These are phyloP conservation scores for Melolontha melolontha DNA, from an alignment of 2,888 invertebrate species.

Conservation along the genomic window DNA sequence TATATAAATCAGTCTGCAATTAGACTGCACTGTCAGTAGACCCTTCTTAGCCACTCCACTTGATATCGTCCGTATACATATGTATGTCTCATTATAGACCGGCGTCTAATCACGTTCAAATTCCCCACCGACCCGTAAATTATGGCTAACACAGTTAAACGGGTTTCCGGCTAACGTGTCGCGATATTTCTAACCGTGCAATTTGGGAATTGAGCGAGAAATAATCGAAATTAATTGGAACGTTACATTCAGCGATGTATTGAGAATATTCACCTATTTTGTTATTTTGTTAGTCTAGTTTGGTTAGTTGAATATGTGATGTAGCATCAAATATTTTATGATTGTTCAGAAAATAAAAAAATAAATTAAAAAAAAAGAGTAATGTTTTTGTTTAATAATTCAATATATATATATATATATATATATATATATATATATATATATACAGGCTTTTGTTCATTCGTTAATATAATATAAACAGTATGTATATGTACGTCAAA, in stretches of 20 bases:
- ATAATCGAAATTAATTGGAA: slow-evolving; percentile 37
- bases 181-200: slow-evolving; percentile 32
- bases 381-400: too few relatives aligned
- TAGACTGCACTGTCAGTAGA: slow-evolving; percentile 54
- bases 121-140: slow-evolving; percentile 49
- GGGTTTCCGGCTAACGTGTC: slow-evolving; percentile 29
- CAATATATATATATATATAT: too few relatives aligned
- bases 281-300: too few relatives aligned
- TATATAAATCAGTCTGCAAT: slow-evolving; percentile 54
- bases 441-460: too few relatives aligned
- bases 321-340: too few relatives aligned
- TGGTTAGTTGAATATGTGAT: too few relatives aligned
- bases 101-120: slow-evolving; percentile 61
- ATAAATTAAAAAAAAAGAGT: too few relatives aligned
- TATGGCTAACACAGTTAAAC: slow-evolving; percentile 31
- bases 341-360: too few relatives aligned
- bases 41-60: slow-evolving; percentile 58
- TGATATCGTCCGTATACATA: slow-evolving; percentile 60
- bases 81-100: slow-evolving; percentile 61
- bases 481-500: too few relatives aligned
- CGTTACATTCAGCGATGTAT: slow-evolving; percentile 21
- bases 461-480: too few relatives aligned
- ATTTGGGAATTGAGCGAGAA: slow-evolving; percentile 33
- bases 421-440: too few relatives aligned
- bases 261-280: slow-evolving; percentile 11